A percentile compares a stretch with the other conserved stretches of the same genome.
Conservation (phyloP, 35 echinoderm and acorn worm species). For the Apostichopus parvimensis region DNA sequence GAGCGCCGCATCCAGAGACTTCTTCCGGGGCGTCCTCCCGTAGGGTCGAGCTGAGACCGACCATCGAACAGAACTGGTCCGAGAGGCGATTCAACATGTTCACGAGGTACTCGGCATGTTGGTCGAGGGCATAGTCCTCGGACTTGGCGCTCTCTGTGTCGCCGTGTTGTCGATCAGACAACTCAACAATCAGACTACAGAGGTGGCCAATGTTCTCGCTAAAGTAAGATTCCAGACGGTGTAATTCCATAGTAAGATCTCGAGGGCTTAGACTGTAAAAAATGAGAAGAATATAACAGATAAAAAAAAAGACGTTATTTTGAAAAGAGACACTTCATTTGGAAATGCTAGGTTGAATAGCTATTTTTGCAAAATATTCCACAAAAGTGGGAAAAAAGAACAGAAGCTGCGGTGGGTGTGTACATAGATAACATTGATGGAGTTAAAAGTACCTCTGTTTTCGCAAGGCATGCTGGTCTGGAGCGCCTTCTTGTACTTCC, state of each 20-base stretch:
- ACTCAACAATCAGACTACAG: slow-evolving; percentile 64
- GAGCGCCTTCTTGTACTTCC: neutral
- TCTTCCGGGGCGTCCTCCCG: slow-evolving; percentile 21
- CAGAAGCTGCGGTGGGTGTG: too few relatives aligned
- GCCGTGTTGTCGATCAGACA: slow-evolving; percentile 28
- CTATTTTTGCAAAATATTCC: too few relatives aligned
- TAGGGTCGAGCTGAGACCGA: slow-evolving; percentile 66
- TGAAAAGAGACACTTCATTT: neutral
- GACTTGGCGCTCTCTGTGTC: slow-evolving; percentile 49
- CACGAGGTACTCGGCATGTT: slow-evolving; percentile 46
- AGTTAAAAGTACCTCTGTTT: neutral
- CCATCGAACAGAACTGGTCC: slow-evolving; percentile 85
- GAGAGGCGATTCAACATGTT: slow-evolving; percentile 63
- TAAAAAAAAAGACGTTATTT: neutral
- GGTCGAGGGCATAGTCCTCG: slow-evolving; percentile 9
- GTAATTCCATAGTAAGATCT: slow-evolving; percentile 43
- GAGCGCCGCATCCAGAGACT: neutral
- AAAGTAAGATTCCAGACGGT: slow-evolving; percentile 58
- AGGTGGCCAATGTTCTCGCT: slow-evolving; percentile 66
- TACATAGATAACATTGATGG: neutral
- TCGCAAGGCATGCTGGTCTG: neutral
- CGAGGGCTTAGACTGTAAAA: neutral
- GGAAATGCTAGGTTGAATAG: neutral
- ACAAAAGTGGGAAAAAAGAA: too few relatives aligned
- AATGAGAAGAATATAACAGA: neutral